Percentiles rank a stretch among this genome's conserved stretches.
phyloP scores from a whole-genome alignment of 2,797 vertebrate species.

The Halcyon chelicuti region DNA sequence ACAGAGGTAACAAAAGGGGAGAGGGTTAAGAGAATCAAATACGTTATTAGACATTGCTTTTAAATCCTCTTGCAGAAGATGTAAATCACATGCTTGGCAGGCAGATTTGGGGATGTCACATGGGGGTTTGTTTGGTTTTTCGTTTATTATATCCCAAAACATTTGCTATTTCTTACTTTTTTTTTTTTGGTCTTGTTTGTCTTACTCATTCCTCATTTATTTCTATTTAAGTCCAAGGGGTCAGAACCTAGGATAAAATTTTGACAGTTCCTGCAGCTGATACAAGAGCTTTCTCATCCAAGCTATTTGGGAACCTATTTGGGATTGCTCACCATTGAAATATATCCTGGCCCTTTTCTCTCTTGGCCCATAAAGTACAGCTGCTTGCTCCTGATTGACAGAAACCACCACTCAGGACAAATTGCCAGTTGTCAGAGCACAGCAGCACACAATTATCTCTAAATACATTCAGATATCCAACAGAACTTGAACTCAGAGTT shows the following conservation, averaged over 20 bases:
- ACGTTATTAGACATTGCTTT: constrained; percentile 17
- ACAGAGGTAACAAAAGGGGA: constrained; percentile 33
- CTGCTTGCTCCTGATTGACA: constrained; percentile 6
- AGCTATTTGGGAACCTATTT: constrained; percentile 31
- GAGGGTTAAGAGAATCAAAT: constrained; percentile 62
- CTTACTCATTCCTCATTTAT: constrained; percentile 59
- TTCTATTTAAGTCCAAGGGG: constrained; percentile 58
- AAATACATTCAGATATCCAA: neutral
- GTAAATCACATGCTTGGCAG: constrained; percentile 58
- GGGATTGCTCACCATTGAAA: constrained; percentile 30
- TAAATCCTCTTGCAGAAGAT: constrained; percentile 10
- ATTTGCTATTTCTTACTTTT: constrained; percentile 41
- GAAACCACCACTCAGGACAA: constrained; percentile 18
- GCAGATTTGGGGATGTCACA: constrained; percentile 42
- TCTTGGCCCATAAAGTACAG: neutral
- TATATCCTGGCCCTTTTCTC: constrained; percentile 14
- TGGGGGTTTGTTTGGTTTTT: constrained; percentile 29
- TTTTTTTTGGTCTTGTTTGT: constrained; percentile 17
- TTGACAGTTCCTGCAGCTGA: constrained; percentile 58
- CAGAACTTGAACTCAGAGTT: neutral
- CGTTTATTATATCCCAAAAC: constrained; percentile 54
- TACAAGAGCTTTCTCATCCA: constrained; percentile 52
- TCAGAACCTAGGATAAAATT: constrained; percentile 47
- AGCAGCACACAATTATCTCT: neutral
- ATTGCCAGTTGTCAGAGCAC: neutral